Percentiles rank a stretch among this genome's conserved stretches.
phyloP scores from a whole-genome alignment of 2,888 invertebrate genomes.

The Drosophila maculinotata region DNA sequence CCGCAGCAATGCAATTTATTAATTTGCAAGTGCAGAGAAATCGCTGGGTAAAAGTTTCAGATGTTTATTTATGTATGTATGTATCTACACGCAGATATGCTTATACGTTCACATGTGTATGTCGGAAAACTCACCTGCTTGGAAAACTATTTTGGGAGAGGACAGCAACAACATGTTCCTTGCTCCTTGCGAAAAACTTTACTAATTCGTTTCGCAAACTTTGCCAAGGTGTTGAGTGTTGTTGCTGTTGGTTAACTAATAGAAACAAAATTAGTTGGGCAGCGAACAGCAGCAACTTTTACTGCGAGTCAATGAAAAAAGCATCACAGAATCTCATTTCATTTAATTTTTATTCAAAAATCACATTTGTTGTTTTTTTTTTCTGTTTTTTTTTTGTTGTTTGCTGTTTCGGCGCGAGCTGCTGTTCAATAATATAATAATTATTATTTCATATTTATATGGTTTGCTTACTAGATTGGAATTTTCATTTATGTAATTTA shows the following conservation, averaged over 20 bases:
- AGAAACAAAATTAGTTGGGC: slow-evolving; percentile 59
- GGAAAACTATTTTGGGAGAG: slow-evolving; percentile 41
- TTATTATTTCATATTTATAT: slow-evolving; percentile 44
- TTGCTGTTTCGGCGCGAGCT: slow-evolving; percentile 57
- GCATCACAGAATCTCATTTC: slow-evolving; percentile 41
- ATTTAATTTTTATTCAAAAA: slow-evolving; percentile 80
- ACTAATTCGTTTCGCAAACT: slow-evolving; percentile 66
- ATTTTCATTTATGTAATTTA: slow-evolving; percentile 67
- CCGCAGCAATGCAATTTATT: slow-evolving; percentile 64
- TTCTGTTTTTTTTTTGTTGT: slow-evolving; percentile 20
- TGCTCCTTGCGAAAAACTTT: slow-evolving; percentile 58
- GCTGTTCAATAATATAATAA: slow-evolving; percentile 53
- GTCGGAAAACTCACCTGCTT: slow-evolving; percentile 21
- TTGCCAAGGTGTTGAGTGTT: slow-evolving; percentile 48
- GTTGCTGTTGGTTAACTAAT: slow-evolving; percentile 33
- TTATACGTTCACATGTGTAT: background rate
- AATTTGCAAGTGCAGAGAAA: slow-evolving; percentile 56
- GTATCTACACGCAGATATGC: background rate
- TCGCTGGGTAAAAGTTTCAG: slow-evolving; percentile 37
- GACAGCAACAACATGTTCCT: slow-evolving; percentile 36
- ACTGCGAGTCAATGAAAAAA: slow-evolving; percentile 13
- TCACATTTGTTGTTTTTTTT: slow-evolving; percentile 73
- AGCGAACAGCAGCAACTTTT: slow-evolving; percentile 63
- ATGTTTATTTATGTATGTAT: slow-evolving; percentile 20
- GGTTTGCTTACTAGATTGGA: slow-evolving; percentile 51